A percentile compares a stretch with the other conserved stretches of the same genome.
Evolutionary conservation across 2,797 vertebrate species (phyloP).

Genomic region (Lepidocolaptes lacrymiger): DNA sequence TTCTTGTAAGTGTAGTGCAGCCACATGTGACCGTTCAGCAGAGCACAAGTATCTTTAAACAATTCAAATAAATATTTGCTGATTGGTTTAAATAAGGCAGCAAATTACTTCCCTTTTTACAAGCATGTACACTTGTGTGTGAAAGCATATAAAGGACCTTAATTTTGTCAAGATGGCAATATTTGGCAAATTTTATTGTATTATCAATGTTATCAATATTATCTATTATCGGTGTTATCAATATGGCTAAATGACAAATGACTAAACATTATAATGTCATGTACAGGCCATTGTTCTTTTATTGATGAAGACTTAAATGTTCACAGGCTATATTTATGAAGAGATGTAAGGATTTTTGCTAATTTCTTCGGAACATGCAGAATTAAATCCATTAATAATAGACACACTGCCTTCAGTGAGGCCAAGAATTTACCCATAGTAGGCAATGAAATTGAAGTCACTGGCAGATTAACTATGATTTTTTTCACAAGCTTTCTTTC

Average conservation of each 20-base stretch:
- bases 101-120: background rate
- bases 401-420: background rate
- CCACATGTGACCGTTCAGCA: background rate
- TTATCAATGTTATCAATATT: background rate
- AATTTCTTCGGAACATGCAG: background rate
- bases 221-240: background rate
- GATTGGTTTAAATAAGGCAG: background rate
- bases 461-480: background rate
- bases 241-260: background rate
- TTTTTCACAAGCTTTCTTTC: background rate
- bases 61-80: background rate
- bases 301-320: background rate
- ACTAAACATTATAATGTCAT: background rate
- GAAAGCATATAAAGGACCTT: background rate
- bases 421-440: background rate
- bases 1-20: background rate
- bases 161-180: background rate
- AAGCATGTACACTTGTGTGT: rapidly evolving
- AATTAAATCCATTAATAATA: background rate
- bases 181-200: background rate
- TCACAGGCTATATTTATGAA: background rate
- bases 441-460: background rate
- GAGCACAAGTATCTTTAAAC: background rate
- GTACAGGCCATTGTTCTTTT: background rate
- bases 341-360: background rate